phyloP scores from a whole-genome alignment of 1,140 invertebrate species.

The Brachionus rotundiformis region DNA sequence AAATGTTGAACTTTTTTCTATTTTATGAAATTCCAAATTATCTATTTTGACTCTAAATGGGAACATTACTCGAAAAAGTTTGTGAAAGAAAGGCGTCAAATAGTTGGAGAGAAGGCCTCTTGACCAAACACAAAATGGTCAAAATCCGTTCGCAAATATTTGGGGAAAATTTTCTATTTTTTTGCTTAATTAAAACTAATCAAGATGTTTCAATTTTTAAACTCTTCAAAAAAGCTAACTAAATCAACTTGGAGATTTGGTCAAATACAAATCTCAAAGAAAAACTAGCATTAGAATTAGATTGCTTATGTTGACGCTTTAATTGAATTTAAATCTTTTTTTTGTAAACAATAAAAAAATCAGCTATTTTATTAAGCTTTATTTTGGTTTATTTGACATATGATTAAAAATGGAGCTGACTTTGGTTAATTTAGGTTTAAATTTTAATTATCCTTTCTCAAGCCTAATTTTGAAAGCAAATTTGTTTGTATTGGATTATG shows the following conservation, averaged over 20 bases:
- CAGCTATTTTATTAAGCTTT: neutral
- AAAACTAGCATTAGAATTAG: neutral
- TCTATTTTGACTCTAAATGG: neutral
- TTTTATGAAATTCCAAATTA: neutral
- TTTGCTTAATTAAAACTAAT: slow-evolving; percentile 1
- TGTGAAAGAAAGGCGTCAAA: neutral
- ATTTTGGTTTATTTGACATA: slow-evolving; percentile 11
- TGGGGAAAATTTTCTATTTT: no score
- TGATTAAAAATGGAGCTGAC: slow-evolving; percentile 1
- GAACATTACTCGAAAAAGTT: neutral
- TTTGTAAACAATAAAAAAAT: neutral
- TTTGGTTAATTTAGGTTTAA: slow-evolving; percentile 7
- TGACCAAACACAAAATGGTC: neutral
- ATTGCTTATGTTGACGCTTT: slow-evolving; percentile 1
- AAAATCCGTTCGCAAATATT: slow-evolving; percentile 9
- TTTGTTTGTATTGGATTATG: neutral
- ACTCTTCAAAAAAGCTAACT: neutral
- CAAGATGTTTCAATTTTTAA: slow-evolving; percentile 10
- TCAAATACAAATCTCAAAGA: neutral
- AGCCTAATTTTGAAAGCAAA: neutral
- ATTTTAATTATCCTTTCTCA: neutral
- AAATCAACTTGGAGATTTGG: slow-evolving; percentile 13
- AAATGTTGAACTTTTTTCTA: slow-evolving; percentile 21
- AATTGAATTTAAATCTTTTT: slow-evolving; percentile 17
- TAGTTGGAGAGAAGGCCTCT: neutral